Base-by-base conservation (phyloP, 2,888 invertebrate genomes). In the Philaethria dido region DNA sequence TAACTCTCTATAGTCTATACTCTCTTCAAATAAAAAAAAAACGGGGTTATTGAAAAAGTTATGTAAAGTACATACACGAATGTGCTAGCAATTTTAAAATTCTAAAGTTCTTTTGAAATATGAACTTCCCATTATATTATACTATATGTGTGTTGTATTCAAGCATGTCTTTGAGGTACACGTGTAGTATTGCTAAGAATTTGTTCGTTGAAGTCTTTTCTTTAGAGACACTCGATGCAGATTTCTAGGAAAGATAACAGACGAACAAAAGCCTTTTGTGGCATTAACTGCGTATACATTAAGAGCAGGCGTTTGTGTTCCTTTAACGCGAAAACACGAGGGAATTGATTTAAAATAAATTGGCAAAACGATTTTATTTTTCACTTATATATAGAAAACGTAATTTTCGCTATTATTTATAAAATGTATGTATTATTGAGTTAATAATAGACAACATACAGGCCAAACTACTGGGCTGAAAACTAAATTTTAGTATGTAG, bases 121-220 rank as follows among this genome's bases (percentile, higher is more conserved):
- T 33, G 13, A 2, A 25, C 25, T 29, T 52, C 52, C 11, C 52
- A 52, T 52, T 52, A 33, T 29, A 50, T 16, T 16, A 16, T 29
- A 50, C 8, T 16, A 16, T 8, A 8, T 44, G 13, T 3, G 13
- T 13, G 44, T 1, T 16, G n/a, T 52, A 33, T 52, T 52, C 3
- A 29, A 29, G 16, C n/a, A 16, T 50, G n/a, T 52, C 29, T 33
- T 1, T 8, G 25, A 0, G 13, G 39, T 5, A 22, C 57, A 45
- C 33, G 14, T n/a, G 45, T 16, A 25, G 33, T 16, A 44, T 63
- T 65, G 48, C 45, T 50, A 14, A 63, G 63, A 66, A 33, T 64
- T 69, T 72, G 74, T 73, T 76, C 80, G 80, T 80, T 80, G 76
- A 80, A 72, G 75, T 80, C 81, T 80, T 78, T 80, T 77, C 73